Conservation (phyloP, 2,113 vertebrate genomes). For the Corapipo altera region DNA sequence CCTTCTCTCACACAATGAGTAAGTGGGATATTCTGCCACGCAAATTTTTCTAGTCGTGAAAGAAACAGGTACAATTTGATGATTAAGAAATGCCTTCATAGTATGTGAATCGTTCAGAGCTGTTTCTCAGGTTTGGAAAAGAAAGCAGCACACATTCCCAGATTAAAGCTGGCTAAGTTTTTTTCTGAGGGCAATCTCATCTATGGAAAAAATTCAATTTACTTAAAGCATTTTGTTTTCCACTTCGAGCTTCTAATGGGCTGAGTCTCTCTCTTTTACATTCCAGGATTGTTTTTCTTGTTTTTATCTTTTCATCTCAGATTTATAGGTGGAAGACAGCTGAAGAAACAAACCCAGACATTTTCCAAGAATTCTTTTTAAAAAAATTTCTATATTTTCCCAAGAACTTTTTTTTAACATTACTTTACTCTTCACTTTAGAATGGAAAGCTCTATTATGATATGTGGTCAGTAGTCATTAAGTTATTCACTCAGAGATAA, state of each 20-base stretch:
- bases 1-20: background rate
- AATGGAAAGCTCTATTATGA: background rate
- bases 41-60: background rate
- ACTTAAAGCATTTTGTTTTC: background rate
- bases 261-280: background rate
- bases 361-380: background rate
- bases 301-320: background rate
- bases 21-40: background rate
- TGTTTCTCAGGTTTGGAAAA: background rate
- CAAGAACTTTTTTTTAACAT: background rate
- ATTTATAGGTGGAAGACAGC: fast-evolving
- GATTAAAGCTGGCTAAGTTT: background rate
- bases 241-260: background rate
- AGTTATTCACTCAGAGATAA: background rate
- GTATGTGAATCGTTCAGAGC: background rate
- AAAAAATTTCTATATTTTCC: background rate
- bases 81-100: background rate
- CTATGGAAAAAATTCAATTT: background rate
- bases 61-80: background rate
- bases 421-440: background rate
- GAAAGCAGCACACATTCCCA: background rate
- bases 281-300: background rate
- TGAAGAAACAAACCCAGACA: background rate
- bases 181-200: background rate
- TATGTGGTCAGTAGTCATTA: background rate